phyloP scores from a whole-genome alignment of 1,140 invertebrate species.

The Euura saliciscinereae region DNA sequence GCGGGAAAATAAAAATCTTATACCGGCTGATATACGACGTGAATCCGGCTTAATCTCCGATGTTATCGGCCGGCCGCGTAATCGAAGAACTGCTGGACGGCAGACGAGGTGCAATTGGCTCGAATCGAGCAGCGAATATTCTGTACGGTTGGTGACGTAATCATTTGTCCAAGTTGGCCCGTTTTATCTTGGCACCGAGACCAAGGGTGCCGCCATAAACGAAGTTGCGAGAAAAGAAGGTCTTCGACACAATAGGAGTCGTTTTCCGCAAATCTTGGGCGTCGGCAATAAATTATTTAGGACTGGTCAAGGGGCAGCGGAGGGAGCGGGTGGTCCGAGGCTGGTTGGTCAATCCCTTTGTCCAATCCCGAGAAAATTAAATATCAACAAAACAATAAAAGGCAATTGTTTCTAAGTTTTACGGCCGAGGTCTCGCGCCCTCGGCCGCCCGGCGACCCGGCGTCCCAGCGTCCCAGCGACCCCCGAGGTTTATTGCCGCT shows the following conservation, averaged over 20 bases:
- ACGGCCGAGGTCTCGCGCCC: conserved; percentile 38
- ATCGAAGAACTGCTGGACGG: neutral
- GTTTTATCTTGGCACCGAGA: neutral
- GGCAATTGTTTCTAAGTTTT: conserved; percentile 55
- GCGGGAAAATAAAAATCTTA: conserved; percentile 62
- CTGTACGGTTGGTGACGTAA: too few relatives aligned
- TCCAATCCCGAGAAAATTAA: conserved; percentile 45
- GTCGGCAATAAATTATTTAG: conserved; percentile 3
- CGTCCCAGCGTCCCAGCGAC: conserved; percentile 14
- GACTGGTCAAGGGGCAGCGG: neutral
- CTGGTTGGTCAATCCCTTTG: conserved; percentile 6
- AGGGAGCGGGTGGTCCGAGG: neutral
- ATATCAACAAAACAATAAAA: conserved; percentile 55
- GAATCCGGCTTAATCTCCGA: conserved; percentile 23
- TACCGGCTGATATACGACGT: conserved; percentile 54
- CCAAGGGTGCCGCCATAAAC: neutral
- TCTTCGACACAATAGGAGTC: neutral
- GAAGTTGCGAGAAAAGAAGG: neutral
- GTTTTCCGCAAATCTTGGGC: neutral
- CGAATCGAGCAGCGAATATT: neutral
- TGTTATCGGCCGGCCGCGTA: neutral
- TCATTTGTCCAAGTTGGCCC: too few relatives aligned
- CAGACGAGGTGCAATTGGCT: neutral
- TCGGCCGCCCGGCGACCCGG: conserved; percentile 26
- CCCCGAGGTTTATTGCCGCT: conserved; percentile 47